phyloP scores from a whole-genome alignment of 2,888 invertebrate species.

The Epirrhoe alternata region DNA sequence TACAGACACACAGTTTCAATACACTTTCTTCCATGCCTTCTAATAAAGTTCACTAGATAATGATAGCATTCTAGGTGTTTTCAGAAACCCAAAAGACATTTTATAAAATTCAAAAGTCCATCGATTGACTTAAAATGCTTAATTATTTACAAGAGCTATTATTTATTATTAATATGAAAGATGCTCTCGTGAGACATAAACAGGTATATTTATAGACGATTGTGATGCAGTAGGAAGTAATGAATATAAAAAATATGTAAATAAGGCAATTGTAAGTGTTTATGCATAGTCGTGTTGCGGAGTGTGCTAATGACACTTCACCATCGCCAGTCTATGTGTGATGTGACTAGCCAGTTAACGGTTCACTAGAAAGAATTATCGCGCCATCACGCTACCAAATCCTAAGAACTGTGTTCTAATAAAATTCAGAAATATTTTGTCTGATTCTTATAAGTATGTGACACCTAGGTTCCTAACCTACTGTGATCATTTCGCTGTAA shows the following conservation, averaged over 20 bases:
- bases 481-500: no score
- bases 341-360: slow-evolving; percentile 38
- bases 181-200: slow-evolving; percentile 14
- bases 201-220: slow-evolving; percentile 27
- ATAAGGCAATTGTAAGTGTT: slow-evolving; percentile 49
- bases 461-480: no score
- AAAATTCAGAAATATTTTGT: slow-evolving; percentile 3
- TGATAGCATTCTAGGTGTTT: background rate
- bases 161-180: background rate
- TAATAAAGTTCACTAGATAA: background rate
- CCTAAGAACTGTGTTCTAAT: slow-evolving; percentile 34
- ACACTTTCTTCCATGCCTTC: background rate
- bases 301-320: slow-evolving; percentile 53
- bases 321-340: slow-evolving; percentile 14
- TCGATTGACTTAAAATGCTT: background rate
- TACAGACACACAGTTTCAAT: background rate
- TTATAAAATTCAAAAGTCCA: background rate
- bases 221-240: slow-evolving; percentile 31
- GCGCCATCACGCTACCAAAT: slow-evolving; percentile 53
- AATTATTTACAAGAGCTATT: no score
- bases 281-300: slow-evolving; percentile 51
- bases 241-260: slow-evolving; percentile 36
- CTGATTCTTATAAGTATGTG: background rate
- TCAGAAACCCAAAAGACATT: slow-evolving; percentile 2
- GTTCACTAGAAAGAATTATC: slow-evolving; percentile 64